phyloP scores from a whole-genome alignment of 1,140 invertebrate species.

The Leptinotarsa undecemlineata region DNA sequence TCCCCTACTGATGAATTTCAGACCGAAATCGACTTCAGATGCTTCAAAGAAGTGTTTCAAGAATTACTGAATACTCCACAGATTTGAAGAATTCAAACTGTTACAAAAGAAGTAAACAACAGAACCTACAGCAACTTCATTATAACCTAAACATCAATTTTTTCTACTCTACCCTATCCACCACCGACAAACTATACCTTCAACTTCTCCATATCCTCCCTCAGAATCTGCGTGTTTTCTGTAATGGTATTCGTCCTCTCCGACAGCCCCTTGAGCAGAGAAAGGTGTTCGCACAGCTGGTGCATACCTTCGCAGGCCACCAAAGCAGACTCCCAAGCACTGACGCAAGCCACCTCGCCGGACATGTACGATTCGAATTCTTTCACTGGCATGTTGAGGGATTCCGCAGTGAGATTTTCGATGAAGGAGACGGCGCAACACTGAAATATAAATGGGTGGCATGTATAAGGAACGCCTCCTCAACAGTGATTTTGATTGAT shows the following conservation, averaged over 20 bases:
- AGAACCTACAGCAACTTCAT: neutral
- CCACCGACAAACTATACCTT: constrained; percentile 56
- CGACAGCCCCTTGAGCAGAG: constrained; percentile 66
- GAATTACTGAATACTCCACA: neutral
- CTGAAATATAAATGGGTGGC: constrained; percentile 55
- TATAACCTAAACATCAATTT: neutral
- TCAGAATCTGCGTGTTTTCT: constrained; percentile 63
- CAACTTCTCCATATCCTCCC: constrained; percentile 69
- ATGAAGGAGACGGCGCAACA: constrained; percentile 98
- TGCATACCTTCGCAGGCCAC: constrained; percentile 77
- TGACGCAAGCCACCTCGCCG: constrained; percentile 80
- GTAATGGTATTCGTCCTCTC: constrained; percentile 63
- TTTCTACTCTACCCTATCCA: neutral
- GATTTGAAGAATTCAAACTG: neutral
- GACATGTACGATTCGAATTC: constrained; percentile 95
- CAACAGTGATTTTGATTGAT: too few species aligned
- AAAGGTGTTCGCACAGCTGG: constrained; percentile 71
- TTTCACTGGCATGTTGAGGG: constrained; percentile 86
- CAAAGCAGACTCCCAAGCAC: constrained; percentile 73
- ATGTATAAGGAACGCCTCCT: too few species aligned
- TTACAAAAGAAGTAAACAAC: too few species aligned
- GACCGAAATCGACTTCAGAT: too few species aligned
- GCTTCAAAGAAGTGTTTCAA: too few species aligned
- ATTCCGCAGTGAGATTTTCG: constrained; percentile 92
- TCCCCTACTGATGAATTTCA: too few species aligned